Percentiles rank a stretch among this genome's conserved stretches.
These are phyloP conservation scores for Pica pica DNA, from an alignment of 2,113 vertebrate species.

Conservation along the genomic window DNA sequence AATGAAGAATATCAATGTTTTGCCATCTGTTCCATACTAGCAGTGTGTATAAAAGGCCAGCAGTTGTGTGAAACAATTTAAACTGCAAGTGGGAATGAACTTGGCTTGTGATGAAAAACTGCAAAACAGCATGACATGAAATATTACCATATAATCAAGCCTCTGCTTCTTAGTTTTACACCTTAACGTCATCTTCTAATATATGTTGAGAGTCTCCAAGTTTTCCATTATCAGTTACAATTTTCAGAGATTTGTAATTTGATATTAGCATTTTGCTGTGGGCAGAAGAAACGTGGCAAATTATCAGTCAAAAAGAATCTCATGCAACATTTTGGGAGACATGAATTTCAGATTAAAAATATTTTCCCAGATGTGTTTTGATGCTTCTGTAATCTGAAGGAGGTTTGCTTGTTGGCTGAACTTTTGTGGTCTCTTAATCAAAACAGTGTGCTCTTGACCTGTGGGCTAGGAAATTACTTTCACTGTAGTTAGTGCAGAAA, in stretches of 20 bases:
- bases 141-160: not conserved
- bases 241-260: not conserved
- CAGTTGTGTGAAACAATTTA: not conserved
- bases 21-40: conserved; percentile 11
- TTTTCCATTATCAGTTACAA: not conserved
- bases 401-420: not conserved
- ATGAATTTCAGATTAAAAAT: not conserved
- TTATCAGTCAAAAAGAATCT: not conserved
- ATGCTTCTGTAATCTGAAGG: not conserved
- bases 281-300: not conserved
- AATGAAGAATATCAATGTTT: not conserved
- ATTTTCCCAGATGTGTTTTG: not conserved
- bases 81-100: not conserved
- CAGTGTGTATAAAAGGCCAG: not conserved
- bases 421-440: not conserved
- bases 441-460: not conserved
- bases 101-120: not conserved
- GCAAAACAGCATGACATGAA: not conserved
- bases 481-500: not conserved
- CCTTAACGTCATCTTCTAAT: not conserved
- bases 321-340: not conserved
- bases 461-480: not conserved
- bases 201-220: not conserved
- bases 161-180: not conserved
- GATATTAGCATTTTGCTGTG: not conserved